A percentile compares a stretch with the other conserved stretches of the same genome.
phyloP scores from a whole-genome alignment of 2,797 vertebrate genomes.

The Lophius americanus region DNA sequence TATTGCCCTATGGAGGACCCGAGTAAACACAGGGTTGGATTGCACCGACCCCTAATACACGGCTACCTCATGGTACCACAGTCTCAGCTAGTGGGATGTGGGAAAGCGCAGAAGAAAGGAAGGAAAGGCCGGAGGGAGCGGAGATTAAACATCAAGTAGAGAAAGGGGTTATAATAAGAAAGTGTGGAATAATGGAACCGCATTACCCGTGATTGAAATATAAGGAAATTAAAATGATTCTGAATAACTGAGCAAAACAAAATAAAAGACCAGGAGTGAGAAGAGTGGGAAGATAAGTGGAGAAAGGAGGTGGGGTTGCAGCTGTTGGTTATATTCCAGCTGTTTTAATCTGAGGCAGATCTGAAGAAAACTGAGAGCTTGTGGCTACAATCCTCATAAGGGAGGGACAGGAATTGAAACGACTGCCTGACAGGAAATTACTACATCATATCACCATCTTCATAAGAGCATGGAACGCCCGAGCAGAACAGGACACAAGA shows the following conservation, averaged over 20 bases:
- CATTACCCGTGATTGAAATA: not conserved
- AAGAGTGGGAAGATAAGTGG: not conserved
- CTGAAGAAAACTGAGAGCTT: conserved; percentile 63
- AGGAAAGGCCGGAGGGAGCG: conserved; percentile 8
- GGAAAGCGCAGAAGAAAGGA: conserved; percentile 29
- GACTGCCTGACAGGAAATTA: conserved; percentile 75
- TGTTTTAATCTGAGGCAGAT: conserved; percentile 65
- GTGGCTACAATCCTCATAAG: conserved; percentile 67
- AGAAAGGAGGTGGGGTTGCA: conserved; percentile 8
- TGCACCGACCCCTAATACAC: conserved; percentile 40
- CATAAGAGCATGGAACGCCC: conserved; percentile 30
- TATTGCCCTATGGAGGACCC: conserved; percentile 57
- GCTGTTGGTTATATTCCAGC: conserved; percentile 47
- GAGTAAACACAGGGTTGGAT: conserved; percentile 64
- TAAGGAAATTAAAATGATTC: not conserved
- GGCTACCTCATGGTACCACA: conserved; percentile 46
- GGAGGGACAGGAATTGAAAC: conserved; percentile 67
- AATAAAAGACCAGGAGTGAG: not conserved
- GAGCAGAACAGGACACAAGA: conserved; percentile 13
- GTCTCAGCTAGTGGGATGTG: conserved; percentile 32
- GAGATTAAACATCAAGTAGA: conserved; percentile 14
- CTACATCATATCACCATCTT: conserved; percentile 64
- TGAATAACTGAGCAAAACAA: not conserved
- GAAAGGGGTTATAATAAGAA: not conserved
- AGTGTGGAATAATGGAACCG: not conserved